These are phyloP conservation scores for Sorex araneus DNA, from an alignment of 2,113 vertebrate species.

Conservation along the genomic window DNA sequence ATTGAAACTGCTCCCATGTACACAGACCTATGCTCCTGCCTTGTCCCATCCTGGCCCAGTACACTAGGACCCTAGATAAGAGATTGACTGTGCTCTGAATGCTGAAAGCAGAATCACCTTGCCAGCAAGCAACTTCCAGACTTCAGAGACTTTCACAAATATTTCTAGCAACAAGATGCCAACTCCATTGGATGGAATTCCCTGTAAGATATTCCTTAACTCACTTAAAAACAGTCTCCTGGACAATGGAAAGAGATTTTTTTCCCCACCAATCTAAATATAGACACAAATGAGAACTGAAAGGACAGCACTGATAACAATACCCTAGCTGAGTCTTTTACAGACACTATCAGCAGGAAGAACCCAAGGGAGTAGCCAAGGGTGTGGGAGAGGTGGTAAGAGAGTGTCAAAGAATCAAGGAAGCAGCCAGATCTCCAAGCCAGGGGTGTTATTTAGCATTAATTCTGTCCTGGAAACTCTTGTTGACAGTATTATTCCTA, in stretches of 20 bases:
- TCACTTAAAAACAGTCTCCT: conserved; percentile 48
- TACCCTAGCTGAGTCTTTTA: neutral
- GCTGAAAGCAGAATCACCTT: neutral
- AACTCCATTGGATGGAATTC: conserved; percentile 40
- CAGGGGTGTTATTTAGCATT: neutral
- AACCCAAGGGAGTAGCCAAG: neutral
- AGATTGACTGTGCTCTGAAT: neutral
- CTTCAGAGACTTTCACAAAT: neutral
- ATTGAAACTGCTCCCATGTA: neutral
- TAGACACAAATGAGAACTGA: conserved; percentile 49
- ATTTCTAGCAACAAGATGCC: neutral
- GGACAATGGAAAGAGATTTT: conserved; percentile 35
- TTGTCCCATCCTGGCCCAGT: neutral
- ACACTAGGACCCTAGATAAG: neutral
- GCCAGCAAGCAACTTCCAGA: neutral
- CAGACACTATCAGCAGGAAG: conserved; percentile 50
- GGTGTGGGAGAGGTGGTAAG: neutral
- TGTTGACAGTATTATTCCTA: neutral
- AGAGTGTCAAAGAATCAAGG: neutral
- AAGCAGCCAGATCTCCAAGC: neutral
- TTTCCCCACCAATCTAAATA: conserved; percentile 62
- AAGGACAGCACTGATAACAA: conserved; percentile 59
- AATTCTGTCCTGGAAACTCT: neutral
- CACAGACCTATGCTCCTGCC: neutral
- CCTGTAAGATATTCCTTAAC: conserved; percentile 2